phyloP scores from a whole-genome alignment of 2,113 vertebrate genomes.

The Ammospiza caudacuta region DNA sequence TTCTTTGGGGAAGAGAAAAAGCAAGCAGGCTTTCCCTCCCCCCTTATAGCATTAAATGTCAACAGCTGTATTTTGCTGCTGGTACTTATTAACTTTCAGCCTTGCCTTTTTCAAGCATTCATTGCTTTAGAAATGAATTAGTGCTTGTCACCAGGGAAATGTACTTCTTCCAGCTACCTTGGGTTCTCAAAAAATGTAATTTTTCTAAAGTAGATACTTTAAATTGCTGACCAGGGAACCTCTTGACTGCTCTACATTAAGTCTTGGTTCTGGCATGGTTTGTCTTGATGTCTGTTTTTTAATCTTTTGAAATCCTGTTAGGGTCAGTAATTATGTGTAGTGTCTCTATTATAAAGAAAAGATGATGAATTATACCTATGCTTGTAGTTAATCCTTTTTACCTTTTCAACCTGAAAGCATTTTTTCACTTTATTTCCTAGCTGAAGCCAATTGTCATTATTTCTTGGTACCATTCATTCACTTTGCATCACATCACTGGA shows the following conservation, averaged over 20 bases:
- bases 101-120: constrained; percentile 16
- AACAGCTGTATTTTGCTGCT: constrained; percentile 49
- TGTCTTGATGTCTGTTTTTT: background rate
- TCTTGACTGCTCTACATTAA: background rate
- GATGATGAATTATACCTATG: background rate
- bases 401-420: background rate
- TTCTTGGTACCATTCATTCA: background rate
- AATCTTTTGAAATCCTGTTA: background rate
- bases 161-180: background rate
- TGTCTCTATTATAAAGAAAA: background rate
- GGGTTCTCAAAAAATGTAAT: background rate
- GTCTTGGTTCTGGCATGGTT: background rate
- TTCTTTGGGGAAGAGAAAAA: background rate
- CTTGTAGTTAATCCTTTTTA: background rate
- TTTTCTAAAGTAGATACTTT: background rate
- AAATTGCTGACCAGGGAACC: background rate
- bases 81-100: constrained; percentile 48
- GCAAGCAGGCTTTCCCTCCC: background rate
- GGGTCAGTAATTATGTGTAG: background rate
- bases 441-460: background rate
- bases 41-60: constrained; percentile 16
- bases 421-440: background rate
- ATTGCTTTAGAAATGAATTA: constrained; percentile 26
- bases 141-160: background rate
- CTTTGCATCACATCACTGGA: background rate